Base-by-base conservation (phyloP, 2,113 vertebrate genomes). In the Etheostoma cragini region DNA sequence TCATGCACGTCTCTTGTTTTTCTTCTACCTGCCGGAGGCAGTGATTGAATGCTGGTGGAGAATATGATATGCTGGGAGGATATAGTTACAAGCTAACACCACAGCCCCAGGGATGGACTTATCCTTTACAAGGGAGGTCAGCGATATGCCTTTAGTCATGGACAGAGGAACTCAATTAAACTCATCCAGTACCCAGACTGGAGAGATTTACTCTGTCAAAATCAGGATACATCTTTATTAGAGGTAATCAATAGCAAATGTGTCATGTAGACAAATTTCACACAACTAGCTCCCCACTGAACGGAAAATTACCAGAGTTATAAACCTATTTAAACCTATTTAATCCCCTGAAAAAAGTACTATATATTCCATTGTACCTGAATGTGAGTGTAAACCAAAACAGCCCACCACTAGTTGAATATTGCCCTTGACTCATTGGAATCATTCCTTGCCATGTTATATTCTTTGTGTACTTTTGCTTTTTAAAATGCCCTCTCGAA, bases 71-170 rank as follows among this genome's bases (percentile, higher is more conserved):
- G 67, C 45, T 60, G 22, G 50, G 50, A 60, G 24, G 76, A 78
- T 76, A 57, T 87, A 80, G 83, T 83, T 85, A 68, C 80, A 61
- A 78, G 56, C 69, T 53, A 85, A 85, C 61, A 68, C 69, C 63
- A 72, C 76, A 68, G 84, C 89, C 82, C 76, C 30, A 16, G 82
- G 84, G 70, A 77, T 70, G 24, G 54, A 75, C 54, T 85, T 68
- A 76, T 46, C 42, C 67, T 64, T 24, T 75, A 66, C 61, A 67
- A 74, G 30, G 19, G 50, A 61, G 68, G 75, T 17, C 78, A 68
- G 78, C 60, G 33, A 50, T 74, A 61, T 78, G 64, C 26, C 45
- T 69, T 82, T 76, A 70, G 78, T 79, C 72, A 81, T 33, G 42
- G 68, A 61, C 19, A 65, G 38, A 80, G 30, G n/a, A 42, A 42